Evolutionary conservation across 35 echinoderm and acorn worm genomes (phyloP).

Genomic region (Holothuria glaberrima): DNA sequence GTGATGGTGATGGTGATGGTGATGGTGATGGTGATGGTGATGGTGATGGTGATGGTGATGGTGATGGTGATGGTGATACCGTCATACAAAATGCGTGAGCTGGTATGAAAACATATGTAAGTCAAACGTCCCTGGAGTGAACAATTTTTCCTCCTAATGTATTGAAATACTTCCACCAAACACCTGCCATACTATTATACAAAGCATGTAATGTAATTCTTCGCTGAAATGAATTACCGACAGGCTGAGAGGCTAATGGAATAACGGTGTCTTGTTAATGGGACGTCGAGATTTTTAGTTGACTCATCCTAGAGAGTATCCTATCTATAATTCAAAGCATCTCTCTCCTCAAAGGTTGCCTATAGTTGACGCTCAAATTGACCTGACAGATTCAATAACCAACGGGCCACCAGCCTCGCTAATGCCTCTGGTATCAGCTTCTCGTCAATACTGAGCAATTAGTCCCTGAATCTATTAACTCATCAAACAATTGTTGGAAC

Average conservation of each 20-base stretch:
- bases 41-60: no score
- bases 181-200: no score
- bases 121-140: no score
- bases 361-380: neutral
- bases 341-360: neutral
- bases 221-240: no score
- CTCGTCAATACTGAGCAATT: conserved; percentile 14
- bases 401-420: conserved; percentile 1
- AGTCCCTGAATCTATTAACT: conserved; percentile 1
- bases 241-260: neutral
- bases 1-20: no score
- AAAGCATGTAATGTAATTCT: no score
- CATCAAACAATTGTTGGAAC: conserved; percentile 34
- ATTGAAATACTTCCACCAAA: no score
- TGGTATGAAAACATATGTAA: no score
- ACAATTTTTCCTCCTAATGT: no score
- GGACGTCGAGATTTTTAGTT: neutral
- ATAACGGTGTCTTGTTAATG: neutral
- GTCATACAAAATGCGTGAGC: no score
- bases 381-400: conserved; percentile 8
- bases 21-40: no score
- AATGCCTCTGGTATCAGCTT: neutral
- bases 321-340: conserved; percentile 38
- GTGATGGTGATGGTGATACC: no score
- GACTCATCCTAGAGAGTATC: neutral